These are phyloP conservation scores for Tanytarsus gracilentus DNA, from an alignment of 2,888 invertebrate genomes.

Conservation along the genomic window DNA sequence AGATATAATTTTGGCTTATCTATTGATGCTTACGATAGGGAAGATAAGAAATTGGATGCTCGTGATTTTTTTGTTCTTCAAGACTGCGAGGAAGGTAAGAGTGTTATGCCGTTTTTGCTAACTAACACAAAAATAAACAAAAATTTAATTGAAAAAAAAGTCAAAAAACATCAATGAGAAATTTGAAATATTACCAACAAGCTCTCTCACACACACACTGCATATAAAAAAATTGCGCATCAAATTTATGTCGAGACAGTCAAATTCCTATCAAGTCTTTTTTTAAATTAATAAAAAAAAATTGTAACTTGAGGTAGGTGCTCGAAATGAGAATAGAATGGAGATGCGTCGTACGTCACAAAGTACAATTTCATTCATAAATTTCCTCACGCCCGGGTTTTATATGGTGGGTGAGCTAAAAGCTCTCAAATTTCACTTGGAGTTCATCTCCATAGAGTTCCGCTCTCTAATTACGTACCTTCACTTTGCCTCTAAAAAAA, in stretches of 20 bases:
- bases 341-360: too few species aligned
- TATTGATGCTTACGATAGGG: constrained; percentile 26
- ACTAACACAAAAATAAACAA: not conserved
- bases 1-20: constrained; percentile 23
- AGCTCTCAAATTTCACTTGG: too few species aligned
- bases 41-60: constrained; percentile 20
- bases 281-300: too few species aligned
- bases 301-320: too few species aligned
- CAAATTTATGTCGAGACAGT: constrained; percentile 16
- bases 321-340: too few species aligned
- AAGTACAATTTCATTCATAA: too few species aligned
- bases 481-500: not conserved
- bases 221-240: constrained; percentile 2
- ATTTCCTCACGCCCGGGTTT: too few species aligned
- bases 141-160: constrained; percentile 4
- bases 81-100: constrained; percentile 27
- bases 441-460: too few species aligned
- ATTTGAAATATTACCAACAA: not conserved
- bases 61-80: constrained; percentile 18
- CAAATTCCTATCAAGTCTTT: too few species aligned
- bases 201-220: constrained; percentile 17
- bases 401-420: too few species aligned
- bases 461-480: too few species aligned
- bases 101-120: constrained; percentile 16
- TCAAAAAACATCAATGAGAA: too few species aligned